Evolutionary conservation across 1,140 invertebrate species (phyloP).

Genomic region (Zaprionus camerounensis): DNA sequence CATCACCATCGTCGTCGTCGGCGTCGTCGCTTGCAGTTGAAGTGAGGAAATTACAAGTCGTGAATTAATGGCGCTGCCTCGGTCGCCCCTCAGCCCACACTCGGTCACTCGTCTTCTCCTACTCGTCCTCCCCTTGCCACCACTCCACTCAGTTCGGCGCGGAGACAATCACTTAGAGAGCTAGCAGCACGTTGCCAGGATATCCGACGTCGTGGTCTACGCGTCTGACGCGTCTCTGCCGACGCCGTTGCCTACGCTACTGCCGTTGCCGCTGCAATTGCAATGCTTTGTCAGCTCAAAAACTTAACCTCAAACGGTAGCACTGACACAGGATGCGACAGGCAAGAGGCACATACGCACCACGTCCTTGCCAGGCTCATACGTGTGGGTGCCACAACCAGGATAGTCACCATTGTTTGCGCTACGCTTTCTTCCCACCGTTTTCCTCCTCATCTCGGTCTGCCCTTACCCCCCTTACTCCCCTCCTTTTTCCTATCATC

Average conservation of each 20-base stretch:
- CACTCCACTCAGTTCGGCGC: not conserved
- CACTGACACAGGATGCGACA: slow-evolving; percentile 35
- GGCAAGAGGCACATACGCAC: slow-evolving; percentile 46
- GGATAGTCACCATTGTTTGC: slow-evolving; percentile 57
- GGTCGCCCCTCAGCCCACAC: not conserved
- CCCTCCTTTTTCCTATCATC: not conserved
- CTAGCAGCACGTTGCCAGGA: slow-evolving; percentile 72
- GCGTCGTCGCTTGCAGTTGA: slow-evolving; percentile 57
- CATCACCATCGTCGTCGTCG: slow-evolving; percentile 23
- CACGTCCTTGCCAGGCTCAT: slow-evolving; percentile 38
- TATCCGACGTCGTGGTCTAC: slow-evolving; percentile 71
- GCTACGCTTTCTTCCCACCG: not conserved
- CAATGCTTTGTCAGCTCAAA: slow-evolving; percentile 82
- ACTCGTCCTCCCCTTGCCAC: slow-evolving; percentile 2
- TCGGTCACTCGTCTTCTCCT: not conserved
- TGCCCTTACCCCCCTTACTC: not conserved
- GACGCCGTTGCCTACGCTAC: slow-evolving; percentile 8
- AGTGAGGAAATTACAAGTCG: slow-evolving; percentile 83
- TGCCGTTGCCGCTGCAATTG: slow-evolving; percentile 59
- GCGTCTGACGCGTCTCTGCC: slow-evolving; percentile 18
- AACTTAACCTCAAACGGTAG: slow-evolving; percentile 74
- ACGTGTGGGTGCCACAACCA: slow-evolving; percentile 23
- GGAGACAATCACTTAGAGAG: slow-evolving; percentile 58
- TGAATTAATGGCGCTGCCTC: slow-evolving; percentile 72
- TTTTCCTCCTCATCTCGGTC: not conserved